Conservation (phyloP, 2,888 invertebrate species). For the Eristalinus aeneus region DNA sequence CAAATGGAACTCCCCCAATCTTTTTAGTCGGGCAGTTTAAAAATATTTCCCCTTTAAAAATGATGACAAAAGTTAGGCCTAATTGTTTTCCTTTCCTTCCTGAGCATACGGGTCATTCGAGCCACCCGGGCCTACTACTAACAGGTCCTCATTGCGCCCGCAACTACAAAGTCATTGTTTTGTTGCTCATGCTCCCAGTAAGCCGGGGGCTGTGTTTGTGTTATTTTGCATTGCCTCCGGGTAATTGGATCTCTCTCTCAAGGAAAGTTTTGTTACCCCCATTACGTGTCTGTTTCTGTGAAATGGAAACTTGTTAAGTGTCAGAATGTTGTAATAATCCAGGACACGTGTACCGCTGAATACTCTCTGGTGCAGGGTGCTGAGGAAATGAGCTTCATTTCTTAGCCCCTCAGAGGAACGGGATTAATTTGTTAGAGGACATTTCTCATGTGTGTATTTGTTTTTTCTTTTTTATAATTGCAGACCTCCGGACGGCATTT, state of each 20-base stretch:
- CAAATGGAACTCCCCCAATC: not conserved
- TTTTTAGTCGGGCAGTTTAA: conserved; percentile 27
- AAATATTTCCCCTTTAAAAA: conserved; percentile 17
- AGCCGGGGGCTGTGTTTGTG: not conserved
- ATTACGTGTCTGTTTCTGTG: conserved; percentile 1
- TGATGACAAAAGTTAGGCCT: conserved; percentile 47
- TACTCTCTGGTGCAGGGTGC: not conserved
- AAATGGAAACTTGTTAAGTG: conserved; percentile 36
- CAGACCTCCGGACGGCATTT: conserved; percentile 90
- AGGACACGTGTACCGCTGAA: conserved; percentile 8
- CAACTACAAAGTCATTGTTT: not conserved
- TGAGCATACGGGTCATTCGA: not conserved
- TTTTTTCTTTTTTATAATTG: conserved; percentile 73
- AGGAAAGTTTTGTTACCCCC: conserved; percentile 26
- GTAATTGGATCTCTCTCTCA: conserved; percentile 50
- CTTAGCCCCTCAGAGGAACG: not conserved
- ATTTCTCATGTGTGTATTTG: not conserved
- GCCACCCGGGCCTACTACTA: conserved; percentile 12
- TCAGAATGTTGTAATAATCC: conserved; percentile 11
- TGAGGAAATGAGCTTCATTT: not conserved
- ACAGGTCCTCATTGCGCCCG: conserved; percentile 12
- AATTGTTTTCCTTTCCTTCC: conserved; percentile 31
- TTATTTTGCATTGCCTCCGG: conserved; percentile 32
- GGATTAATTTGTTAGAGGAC: not conserved
- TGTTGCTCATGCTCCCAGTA: not conserved